phyloP scores from a whole-genome alignment of 2,888 invertebrate species.

The Eristalis intricaria region DNA sequence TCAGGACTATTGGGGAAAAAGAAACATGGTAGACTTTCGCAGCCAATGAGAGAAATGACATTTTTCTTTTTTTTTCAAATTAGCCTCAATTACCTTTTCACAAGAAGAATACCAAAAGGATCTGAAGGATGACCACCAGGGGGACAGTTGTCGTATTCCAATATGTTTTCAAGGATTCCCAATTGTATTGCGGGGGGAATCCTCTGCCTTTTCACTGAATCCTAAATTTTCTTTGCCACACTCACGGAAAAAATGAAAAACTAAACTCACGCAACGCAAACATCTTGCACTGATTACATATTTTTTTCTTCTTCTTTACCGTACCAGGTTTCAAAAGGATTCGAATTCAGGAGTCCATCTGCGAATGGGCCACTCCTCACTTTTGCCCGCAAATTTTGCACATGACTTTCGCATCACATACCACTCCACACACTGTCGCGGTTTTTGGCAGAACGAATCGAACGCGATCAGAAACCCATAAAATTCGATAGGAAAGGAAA shows the following conservation, averaged over 20 bases:
- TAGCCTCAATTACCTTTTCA: slow-evolving; percentile 54
- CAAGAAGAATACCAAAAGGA: slow-evolving; percentile 39
- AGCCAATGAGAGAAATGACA: slow-evolving; percentile 15
- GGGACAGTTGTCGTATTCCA: slow-evolving; percentile 52
- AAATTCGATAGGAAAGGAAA: neutral
- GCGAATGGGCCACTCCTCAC: slow-evolving; percentile 39
- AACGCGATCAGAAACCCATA: slow-evolving; percentile 11
- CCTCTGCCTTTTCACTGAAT: slow-evolving; percentile 12
- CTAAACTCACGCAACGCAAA: slow-evolving; percentile 42
- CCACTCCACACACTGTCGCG: slow-evolving; percentile 26
- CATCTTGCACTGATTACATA: slow-evolving; percentile 52
- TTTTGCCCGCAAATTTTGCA: slow-evolving; percentile 40
- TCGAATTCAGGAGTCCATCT: slow-evolving; percentile 30
- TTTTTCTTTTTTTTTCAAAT: neutral
- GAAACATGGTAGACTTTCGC: neutral
- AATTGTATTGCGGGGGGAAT: slow-evolving; percentile 22
- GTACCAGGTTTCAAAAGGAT: slow-evolving; percentile 18
- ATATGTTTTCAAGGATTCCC: slow-evolving; percentile 46
- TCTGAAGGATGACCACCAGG: slow-evolving; percentile 13
- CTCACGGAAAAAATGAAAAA: slow-evolving; percentile 23
- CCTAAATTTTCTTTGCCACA: slow-evolving; percentile 54
- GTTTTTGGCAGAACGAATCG: slow-evolving; percentile 20
- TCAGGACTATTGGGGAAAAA: slow-evolving; percentile 11
- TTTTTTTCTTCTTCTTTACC: slow-evolving; percentile 1
- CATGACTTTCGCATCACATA: slow-evolving; percentile 39